Conservation (phyloP, 2,113 vertebrate genomes). For the Callionymus lyra region DNA sequence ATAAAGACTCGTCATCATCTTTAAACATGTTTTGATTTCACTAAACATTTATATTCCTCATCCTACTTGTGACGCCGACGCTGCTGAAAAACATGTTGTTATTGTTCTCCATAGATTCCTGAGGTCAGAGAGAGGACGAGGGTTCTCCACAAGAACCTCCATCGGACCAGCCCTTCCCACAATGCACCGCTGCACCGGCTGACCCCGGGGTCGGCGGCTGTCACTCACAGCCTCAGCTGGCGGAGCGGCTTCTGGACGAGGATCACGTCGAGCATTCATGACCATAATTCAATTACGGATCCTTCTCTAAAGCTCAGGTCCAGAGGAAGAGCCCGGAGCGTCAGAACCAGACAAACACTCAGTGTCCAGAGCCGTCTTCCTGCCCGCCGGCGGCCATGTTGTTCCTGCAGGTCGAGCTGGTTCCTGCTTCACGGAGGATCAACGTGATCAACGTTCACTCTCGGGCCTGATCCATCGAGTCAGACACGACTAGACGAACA, state of each 20-base stretch:
- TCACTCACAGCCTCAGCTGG: conserved; percentile 67
- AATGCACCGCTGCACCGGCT: conserved; percentile 59
- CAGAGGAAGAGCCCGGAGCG: conserved; percentile 58
- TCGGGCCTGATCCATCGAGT: too few species aligned
- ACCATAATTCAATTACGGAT: conserved; percentile 71
- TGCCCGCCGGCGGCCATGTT: conserved; percentile 16
- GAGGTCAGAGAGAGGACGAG: conserved; percentile 65
- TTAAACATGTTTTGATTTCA: too few species aligned
- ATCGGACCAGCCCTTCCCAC: conserved; percentile 49
- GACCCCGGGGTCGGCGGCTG: conserved; percentile 67
- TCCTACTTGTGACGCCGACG: too few species aligned
- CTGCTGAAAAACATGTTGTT: too few species aligned
- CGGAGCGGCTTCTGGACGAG: conserved; percentile 57
- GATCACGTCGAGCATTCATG: conserved; percentile 74
- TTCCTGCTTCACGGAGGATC: neutral
- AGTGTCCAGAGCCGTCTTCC: conserved; percentile 34
- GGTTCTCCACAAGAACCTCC: conserved; percentile 35
- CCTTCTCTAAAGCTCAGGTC: conserved; percentile 73
- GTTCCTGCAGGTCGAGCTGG: conserved; percentile 17
- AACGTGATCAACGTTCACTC: too few species aligned
- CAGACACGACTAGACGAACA: too few species aligned
- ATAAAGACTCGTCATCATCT: too few species aligned
- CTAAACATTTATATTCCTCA: too few species aligned
- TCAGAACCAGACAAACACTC: conserved; percentile 37
- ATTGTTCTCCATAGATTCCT: too few species aligned